A percentile compares a stretch with the other conserved stretches of the same genome.
Conservation (phyloP, 2,113 vertebrate genomes). For the Condylura cristata region DNA sequence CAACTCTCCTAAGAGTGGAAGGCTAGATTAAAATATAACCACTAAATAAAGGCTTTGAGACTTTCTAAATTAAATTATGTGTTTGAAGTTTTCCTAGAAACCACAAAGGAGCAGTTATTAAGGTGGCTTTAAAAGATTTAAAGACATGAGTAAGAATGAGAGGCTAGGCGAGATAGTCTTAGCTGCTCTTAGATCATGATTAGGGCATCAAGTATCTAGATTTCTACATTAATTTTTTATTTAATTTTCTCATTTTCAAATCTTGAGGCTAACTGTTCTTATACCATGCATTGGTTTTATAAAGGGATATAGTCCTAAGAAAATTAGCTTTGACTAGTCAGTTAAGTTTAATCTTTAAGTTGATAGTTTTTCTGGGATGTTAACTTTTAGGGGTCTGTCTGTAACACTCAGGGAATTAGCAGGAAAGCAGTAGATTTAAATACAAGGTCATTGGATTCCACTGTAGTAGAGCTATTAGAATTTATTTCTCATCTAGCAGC, state of each 20-base stretch:
- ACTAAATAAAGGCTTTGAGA: conserved; percentile 73
- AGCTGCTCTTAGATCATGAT: conserved; percentile 28
- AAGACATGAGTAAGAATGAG: conserved; percentile 14
- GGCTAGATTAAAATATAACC: conserved; percentile 66
- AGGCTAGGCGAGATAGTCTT: conserved; percentile 18
- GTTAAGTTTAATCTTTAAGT: not conserved
- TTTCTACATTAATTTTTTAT: conserved; percentile 2
- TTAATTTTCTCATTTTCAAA: conserved; percentile 45
- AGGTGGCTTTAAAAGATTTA: conserved; percentile 48
- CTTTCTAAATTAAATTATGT: conserved; percentile 69
- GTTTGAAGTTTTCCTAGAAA: conserved; percentile 71
- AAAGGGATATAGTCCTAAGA: not conserved
- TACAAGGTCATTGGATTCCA: not conserved
- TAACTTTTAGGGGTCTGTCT: not conserved
- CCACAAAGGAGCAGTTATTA: conserved; percentile 63
- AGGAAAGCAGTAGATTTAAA: not conserved
- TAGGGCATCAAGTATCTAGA: conserved; percentile 32
- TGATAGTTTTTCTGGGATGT: not conserved
- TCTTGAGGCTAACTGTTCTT: not conserved
- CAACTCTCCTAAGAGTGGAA: conserved; percentile 64
- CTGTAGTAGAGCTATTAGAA: not conserved
- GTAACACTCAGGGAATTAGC: not conserved
- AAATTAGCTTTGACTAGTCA: conserved; percentile 12
- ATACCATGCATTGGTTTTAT: conserved; percentile 2
- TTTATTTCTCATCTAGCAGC: not conserved